Evolutionary conservation across 2,113 vertebrate genomes (phyloP).

Genomic region (Salvelinus fontinalis): DNA sequence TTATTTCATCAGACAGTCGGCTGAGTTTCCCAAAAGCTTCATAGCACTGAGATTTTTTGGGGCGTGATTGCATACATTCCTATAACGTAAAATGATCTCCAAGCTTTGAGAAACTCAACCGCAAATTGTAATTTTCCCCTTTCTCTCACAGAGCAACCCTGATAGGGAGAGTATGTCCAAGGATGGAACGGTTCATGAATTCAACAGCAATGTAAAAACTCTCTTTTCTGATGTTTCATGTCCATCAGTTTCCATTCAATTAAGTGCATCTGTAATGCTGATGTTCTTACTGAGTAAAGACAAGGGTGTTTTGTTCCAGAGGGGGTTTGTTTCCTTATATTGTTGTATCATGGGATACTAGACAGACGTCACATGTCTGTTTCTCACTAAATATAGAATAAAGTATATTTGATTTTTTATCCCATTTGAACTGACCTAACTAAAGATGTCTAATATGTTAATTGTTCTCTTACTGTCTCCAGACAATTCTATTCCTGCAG

Average conservation of each 20-base stretch:
- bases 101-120: background rate
- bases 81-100: background rate
- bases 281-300: too few species aligned
- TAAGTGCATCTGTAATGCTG: too few species aligned
- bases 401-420: background rate
- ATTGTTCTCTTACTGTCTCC: constrained; percentile 3
- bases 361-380: too few species aligned
- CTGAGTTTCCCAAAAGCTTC: too few species aligned
- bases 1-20: background rate
- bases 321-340: too few species aligned
- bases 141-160: constrained; percentile 74
- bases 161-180: constrained; percentile 88
- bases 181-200: constrained; percentile 83
- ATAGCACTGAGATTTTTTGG: background rate
- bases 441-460: background rate
- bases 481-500: constrained; percentile 85
- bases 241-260: background rate
- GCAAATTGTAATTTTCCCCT: background rate
- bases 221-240: constrained; percentile 1
- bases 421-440: background rate
- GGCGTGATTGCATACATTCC: too few species aligned
- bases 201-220: constrained; percentile 77
- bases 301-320: too few species aligned
- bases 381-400: too few species aligned
- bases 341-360: too few species aligned